These are phyloP conservation scores for Archips crataeganus DNA, from an alignment of 2,888 invertebrate genomes.

Conservation along the genomic window DNA sequence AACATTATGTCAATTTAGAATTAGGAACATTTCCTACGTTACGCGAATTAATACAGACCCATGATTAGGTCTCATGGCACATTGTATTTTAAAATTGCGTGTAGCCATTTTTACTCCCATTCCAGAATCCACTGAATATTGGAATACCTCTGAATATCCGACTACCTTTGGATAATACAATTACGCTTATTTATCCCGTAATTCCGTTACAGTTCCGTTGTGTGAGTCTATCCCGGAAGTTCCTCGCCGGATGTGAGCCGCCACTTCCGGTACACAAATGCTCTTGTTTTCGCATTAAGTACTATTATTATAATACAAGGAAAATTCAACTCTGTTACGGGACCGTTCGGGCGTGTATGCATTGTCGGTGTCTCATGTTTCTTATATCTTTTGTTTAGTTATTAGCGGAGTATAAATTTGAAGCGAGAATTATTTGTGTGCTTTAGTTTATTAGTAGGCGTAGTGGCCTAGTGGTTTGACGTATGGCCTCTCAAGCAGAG, in stretches of 20 bases:
- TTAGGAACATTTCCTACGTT: too few relatives aligned
- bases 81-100: too few relatives aligned
- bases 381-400: conserved; percentile 28
- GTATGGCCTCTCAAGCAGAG: too few relatives aligned
- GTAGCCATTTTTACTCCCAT: too few relatives aligned
- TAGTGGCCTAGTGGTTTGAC: too few relatives aligned
- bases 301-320: conserved; percentile 18
- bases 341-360: neutral
- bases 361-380: neutral
- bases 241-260: conserved; percentile 32
- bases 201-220: conserved; percentile 40
- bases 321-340: neutral
- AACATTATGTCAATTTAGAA: too few relatives aligned
- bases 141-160: conserved; percentile 5
- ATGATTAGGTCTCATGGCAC: too few relatives aligned
- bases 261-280: conserved; percentile 40
- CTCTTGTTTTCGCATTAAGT: conserved; percentile 41
- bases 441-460: too few relatives aligned
- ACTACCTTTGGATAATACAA: conserved; percentile 32
- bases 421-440: conserved; percentile 10
- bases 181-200: conserved; percentile 40
- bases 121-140: conserved; percentile 23
- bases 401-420: neutral
- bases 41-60: too few relatives aligned
- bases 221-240: conserved; percentile 32